Percentiles rank a stretch among this genome's conserved stretches.
Conservation (phyloP, 2,797 vertebrate species). For the Enteromius fasciolatus region DNA sequence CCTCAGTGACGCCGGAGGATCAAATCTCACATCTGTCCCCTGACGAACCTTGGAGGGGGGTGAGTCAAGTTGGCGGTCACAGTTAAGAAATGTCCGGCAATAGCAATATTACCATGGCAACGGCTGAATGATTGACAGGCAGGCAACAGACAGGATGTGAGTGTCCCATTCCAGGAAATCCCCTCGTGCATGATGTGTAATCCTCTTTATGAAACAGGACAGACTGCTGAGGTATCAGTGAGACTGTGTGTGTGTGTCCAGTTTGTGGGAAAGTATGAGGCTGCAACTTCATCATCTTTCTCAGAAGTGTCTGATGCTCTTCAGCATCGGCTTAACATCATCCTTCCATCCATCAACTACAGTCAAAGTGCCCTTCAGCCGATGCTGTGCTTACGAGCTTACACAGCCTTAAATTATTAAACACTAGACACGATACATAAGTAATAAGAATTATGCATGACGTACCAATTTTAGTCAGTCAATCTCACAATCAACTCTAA, state of each 20-base stretch:
- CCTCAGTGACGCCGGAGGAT: not conserved
- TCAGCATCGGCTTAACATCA: not conserved
- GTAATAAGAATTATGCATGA: not conserved
- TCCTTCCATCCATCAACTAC: conserved; percentile 1
- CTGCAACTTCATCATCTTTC: conserved; percentile 20
- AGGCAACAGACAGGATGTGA: conserved; percentile 5
- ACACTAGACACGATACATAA: not conserved
- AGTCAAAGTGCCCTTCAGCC: conserved; percentile 16
- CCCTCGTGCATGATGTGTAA: conserved; percentile 23
- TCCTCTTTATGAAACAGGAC: conserved; percentile 40
- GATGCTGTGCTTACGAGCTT: not conserved
- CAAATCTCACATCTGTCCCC: conserved; percentile 5
- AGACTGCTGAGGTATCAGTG: conserved; percentile 21
- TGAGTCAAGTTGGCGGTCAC: conserved; percentile 3
- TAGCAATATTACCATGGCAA: not conserved
- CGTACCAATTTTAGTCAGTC: not conserved
- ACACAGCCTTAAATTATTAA: not conserved
- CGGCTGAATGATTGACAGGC: conserved; percentile 37
- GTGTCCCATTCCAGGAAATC: conserved; percentile 34
- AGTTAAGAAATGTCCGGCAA: conserved; percentile 31
- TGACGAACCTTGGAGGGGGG: conserved; percentile 25
- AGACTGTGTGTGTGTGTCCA: conserved; percentile 18
- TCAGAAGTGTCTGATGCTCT: conserved; percentile 9
- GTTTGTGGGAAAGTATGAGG: conserved; percentile 28
- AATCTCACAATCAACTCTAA: not conserved